Evolutionary conservation across 2,888 invertebrate species (phyloP).

Genomic region (Galerucella calmariensis): DNA sequence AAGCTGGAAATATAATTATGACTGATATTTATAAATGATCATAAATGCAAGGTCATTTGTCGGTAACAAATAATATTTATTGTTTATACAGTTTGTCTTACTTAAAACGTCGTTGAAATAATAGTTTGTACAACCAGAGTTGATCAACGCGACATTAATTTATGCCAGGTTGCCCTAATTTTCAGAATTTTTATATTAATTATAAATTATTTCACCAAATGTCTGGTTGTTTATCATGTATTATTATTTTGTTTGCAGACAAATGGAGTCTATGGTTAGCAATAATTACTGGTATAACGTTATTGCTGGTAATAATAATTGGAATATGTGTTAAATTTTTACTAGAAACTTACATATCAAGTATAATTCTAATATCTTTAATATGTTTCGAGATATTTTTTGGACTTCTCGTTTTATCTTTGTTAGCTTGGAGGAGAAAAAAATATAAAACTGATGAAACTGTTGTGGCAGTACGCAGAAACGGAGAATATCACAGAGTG

Average conservation of each 20-base stretch:
- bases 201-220: no score
- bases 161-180: no score
- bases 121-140: no score
- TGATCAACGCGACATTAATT: no score
- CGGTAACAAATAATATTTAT: no score
- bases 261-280: slow-evolving; percentile 40
- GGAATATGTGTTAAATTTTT: slow-evolving; percentile 40
- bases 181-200: no score
- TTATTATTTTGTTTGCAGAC: slow-evolving; percentile 33
- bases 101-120: no score
- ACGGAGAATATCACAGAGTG: slow-evolving; percentile 39
- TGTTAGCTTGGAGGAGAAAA: slow-evolving; percentile 33
- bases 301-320: slow-evolving; percentile 37
- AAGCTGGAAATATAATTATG: no score
- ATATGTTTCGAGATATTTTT: slow-evolving; percentile 41
- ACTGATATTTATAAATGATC: no score
- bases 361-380: slow-evolving; percentile 38
- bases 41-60: no score
- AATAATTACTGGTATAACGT: slow-evolving; percentile 37
- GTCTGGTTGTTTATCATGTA: background rate
- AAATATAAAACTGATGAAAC: slow-evolving; percentile 18
- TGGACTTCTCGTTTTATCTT: slow-evolving; percentile 29
- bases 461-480: slow-evolving; percentile 27
- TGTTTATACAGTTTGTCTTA: no score
- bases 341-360: slow-evolving; percentile 35